Conservation (phyloP, 64 coral and sea anemone genomes). For the Porites lutea region DNA sequence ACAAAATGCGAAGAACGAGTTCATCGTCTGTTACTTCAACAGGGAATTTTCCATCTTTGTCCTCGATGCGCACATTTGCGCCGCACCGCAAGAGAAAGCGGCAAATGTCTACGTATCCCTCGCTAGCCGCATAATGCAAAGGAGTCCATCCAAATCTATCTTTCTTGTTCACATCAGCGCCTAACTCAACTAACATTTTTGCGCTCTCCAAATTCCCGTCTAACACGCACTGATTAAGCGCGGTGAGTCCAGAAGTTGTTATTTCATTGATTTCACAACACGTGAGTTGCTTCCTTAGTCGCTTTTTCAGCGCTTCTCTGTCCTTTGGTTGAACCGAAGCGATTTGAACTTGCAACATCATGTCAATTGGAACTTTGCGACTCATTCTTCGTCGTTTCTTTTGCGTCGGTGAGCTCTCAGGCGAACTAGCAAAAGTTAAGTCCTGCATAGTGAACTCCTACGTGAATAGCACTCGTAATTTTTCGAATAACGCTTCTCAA, state of each 20-base stretch:
- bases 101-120: conserved; percentile 91
- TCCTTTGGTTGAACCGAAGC: conserved; percentile 39
- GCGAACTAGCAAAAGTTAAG: not conserved
- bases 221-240: conserved; percentile 87
- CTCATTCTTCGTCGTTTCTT: conserved; percentile 27
- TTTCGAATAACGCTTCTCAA: not conserved
- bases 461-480: not conserved
- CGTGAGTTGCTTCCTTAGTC: conserved; percentile 74
- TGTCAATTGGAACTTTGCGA: conserved; percentile 41
- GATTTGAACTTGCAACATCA: conserved; percentile 52
- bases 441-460: conserved; percentile 10
- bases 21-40: conserved; percentile 96
- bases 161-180: conserved; percentile 87
- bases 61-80: conserved; percentile 75
- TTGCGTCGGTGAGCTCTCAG: not conserved
- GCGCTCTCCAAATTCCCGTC: conserved; percentile 89
- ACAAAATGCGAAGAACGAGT: conserved; percentile 76
- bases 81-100: conserved; percentile 81
- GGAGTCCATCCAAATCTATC: conserved; percentile 87
- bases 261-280: conserved; percentile 87
- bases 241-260: conserved; percentile 91
- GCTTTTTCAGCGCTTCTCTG: conserved; percentile 72
- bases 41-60: conserved; percentile 88
- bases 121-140: conserved; percentile 93
- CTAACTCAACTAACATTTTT: conserved; percentile 86